Percentiles rank a stretch among this genome's conserved stretches.
Evolutionary conservation across 2,888 invertebrate species (phyloP).

Genomic region (Eumacrocentrus americanus): DNA sequence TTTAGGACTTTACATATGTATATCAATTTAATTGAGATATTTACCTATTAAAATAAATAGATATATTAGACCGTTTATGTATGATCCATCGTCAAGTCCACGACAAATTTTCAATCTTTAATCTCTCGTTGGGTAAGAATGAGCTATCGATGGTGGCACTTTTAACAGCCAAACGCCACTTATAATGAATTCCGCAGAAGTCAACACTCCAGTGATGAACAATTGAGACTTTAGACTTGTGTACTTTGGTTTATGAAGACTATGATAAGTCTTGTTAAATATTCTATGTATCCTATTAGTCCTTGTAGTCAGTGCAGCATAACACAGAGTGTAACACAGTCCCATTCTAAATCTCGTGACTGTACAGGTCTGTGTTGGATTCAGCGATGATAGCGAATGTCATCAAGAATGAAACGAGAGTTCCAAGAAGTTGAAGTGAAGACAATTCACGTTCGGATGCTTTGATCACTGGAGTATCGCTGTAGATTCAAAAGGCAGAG

Average conservation of each 20-base stretch:
- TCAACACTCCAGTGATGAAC: slow-evolving; percentile 63
- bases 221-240: slow-evolving; percentile 63
- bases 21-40: slow-evolving; percentile 7
- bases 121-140: slow-evolving; percentile 58
- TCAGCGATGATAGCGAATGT: slow-evolving; percentile 65
- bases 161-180: slow-evolving; percentile 63
- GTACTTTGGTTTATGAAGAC: slow-evolving; percentile 60
- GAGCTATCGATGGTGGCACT: slow-evolving; percentile 60
- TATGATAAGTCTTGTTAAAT: slow-evolving; percentile 59
- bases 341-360: slow-evolving; percentile 64
- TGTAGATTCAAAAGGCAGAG: slow-evolving; percentile 63
- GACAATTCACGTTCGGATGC: slow-evolving; percentile 66
- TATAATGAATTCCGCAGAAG: slow-evolving; percentile 62
- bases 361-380: slow-evolving; percentile 63
- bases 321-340: slow-evolving; percentile 65
- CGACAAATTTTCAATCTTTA: slow-evolving; percentile 55
- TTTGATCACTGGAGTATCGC: slow-evolving; percentile 66
- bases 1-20: not conserved
- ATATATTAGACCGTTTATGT: slow-evolving; percentile 63
- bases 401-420: slow-evolving; percentile 63
- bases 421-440: slow-evolving; percentile 62
- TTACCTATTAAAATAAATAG: slow-evolving; percentile 64
- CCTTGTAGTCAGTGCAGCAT: slow-evolving; percentile 65
- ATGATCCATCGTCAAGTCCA: slow-evolving; percentile 63
- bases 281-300: slow-evolving; percentile 66